Evolutionary conservation across 1,140 invertebrate genomes (phyloP).

Genomic region (Trichonephila clavipes): DNA sequence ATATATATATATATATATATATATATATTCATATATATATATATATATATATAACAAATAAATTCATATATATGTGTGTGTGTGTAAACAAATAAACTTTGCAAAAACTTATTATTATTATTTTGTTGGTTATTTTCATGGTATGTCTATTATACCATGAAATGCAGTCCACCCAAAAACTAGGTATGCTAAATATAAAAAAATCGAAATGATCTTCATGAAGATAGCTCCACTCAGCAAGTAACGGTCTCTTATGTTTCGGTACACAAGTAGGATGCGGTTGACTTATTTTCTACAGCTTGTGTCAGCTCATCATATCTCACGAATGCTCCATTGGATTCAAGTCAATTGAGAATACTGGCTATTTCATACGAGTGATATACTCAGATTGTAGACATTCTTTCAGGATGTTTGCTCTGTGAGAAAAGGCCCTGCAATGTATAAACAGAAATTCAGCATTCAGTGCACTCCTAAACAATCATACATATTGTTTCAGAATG

Average conservation of each 20-base stretch:
- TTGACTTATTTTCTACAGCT: too few species aligned
- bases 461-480: not conserved
- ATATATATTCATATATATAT: too few species aligned
- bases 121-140: not conserved
- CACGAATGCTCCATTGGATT: not conserved
- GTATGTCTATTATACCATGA: not conserved
- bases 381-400: not conserved
- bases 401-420: not conserved
- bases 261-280: too few species aligned
- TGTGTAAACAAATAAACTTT: too few species aligned
- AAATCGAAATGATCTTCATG: not conserved
- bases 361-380: too few species aligned
- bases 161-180: not conserved
- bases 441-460: not conserved
- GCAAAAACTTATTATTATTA: not conserved
- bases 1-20: too few species aligned
- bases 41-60: too few species aligned
- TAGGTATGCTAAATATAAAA: not conserved
- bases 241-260: too few species aligned
- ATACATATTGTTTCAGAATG: not conserved
- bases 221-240: too few species aligned
- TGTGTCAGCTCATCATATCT: not conserved
- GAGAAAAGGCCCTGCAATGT: not conserved
- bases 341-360: not conserved
- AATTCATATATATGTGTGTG: too few species aligned